phyloP scores from a whole-genome alignment of 2,888 invertebrate genomes.

The Altica lythri region DNA sequence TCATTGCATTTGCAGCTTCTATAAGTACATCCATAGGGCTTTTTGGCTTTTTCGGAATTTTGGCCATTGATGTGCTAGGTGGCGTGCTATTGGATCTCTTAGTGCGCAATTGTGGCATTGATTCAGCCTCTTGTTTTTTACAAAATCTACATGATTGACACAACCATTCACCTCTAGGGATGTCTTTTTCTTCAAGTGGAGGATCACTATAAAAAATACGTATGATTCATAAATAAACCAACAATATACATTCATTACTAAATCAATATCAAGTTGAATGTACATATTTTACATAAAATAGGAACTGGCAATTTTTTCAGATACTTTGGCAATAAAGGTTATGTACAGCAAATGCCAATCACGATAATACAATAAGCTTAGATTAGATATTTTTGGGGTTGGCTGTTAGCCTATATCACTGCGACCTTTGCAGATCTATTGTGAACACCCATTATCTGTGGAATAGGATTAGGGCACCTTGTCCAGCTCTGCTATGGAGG shows the following conservation, averaged over 20 bases:
- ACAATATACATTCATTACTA: not conserved
- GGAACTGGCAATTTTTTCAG: no score
- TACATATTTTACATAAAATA: no score
- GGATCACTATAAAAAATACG: slow-evolving; percentile 73
- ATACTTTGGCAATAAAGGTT: no score
- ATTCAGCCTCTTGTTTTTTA: slow-evolving; percentile 38
- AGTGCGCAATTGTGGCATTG: slow-evolving; percentile 45
- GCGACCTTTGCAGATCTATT: no score
- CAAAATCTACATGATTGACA: slow-evolving; percentile 77
- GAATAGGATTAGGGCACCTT: no score
- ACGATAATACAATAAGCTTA: no score
- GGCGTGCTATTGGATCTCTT: slow-evolving; percentile 51
- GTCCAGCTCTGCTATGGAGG: no score
- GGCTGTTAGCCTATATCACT: no score
- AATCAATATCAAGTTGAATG: no score
- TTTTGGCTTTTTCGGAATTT: slow-evolving; percentile 57
- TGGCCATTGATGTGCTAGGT: slow-evolving; percentile 26
- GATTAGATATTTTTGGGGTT: no score
- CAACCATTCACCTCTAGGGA: slow-evolving; percentile 90
- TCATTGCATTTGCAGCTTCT: slow-evolving; percentile 80
- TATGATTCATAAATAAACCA: not conserved
- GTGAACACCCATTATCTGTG: no score
- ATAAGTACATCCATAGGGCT: slow-evolving; percentile 79
- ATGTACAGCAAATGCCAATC: no score
- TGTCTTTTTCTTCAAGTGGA: slow-evolving; percentile 85